phyloP scores from a whole-genome alignment of 2,888 invertebrate species.

The Luffia ferchaultella region DNA sequence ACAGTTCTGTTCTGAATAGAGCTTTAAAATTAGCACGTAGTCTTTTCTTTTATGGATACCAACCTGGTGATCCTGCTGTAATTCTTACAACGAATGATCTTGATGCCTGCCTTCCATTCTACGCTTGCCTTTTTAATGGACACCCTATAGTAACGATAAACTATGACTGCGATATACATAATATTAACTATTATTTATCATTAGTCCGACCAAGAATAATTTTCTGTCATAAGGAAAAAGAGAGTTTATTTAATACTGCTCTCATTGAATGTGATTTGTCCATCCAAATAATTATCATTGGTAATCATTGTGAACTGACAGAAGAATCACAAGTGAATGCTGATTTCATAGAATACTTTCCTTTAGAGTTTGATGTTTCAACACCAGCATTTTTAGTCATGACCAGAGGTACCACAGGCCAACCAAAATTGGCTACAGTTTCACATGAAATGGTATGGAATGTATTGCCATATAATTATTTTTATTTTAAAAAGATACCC shows the following conservation, averaged over 20 bases:
- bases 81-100: not conserved
- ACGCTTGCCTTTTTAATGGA: not conserved
- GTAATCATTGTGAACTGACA: no score
- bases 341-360: constrained; percentile 18
- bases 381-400: constrained; percentile 29
- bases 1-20: not conserved
- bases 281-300: not conserved
- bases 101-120: constrained; percentile 1
- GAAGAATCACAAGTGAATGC: not conserved
- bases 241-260: constrained; percentile 22
- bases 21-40: not conserved
- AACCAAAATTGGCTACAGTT: constrained; percentile 28
- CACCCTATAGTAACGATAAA: not conserved
- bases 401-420: constrained; percentile 35
- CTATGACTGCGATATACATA: not conserved
- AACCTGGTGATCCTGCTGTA: not conserved
- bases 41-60: not conserved
- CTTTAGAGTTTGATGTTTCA: constrained; percentile 25
- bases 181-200: constrained; percentile 9
- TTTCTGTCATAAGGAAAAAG: constrained; percentile 25
- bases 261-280: constrained; percentile 14
- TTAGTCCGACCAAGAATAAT: constrained; percentile 25
- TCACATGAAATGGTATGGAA: constrained; percentile 11
- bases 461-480: not conserved
- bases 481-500: constrained; percentile 1